Conservation (phyloP, 1,140 invertebrate genomes). For the Macrosteles quadrilineatus region DNA sequence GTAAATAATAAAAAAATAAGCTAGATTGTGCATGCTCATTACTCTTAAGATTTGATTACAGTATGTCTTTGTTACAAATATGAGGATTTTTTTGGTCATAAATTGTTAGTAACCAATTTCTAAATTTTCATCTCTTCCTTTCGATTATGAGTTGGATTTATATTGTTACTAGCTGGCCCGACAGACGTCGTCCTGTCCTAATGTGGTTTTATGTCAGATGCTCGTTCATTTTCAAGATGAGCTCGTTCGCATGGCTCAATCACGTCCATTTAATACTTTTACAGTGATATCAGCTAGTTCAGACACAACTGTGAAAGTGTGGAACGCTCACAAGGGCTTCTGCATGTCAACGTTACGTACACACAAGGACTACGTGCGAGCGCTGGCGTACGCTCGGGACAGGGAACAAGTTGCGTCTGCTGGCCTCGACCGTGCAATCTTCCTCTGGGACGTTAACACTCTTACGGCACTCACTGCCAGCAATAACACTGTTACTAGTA, state of each 20-base stretch:
- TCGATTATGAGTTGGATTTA: constrained; percentile 1
- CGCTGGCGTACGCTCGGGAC: constrained; percentile 97
- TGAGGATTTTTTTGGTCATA: too few relatives aligned
- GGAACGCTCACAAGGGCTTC: constrained; percentile 99
- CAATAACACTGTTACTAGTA: constrained; percentile 98
- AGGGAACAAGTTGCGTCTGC: constrained; percentile 97
- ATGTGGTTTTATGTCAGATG: too few relatives aligned
- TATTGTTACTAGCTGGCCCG: constrained; percentile 28
- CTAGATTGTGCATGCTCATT: too few relatives aligned
- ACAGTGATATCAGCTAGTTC: constrained; percentile 97
- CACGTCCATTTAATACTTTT: too few relatives aligned
- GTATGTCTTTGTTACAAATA: too few relatives aligned
- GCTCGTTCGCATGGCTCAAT: too few relatives aligned
- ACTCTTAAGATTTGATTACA: too few relatives aligned
- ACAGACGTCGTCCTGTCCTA: too few relatives aligned
- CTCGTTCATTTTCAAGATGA: too few relatives aligned
- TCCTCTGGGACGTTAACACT: constrained; percentile 99
- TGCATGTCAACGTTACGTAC: constrained; percentile 97
- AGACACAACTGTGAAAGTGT: constrained; percentile 99
- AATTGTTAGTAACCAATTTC: too few relatives aligned
- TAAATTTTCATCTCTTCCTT: too few relatives aligned
- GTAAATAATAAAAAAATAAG: too few relatives aligned
- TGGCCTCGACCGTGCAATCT: constrained; percentile 95
- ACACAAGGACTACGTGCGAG: constrained; percentile 99
- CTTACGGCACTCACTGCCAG: constrained; percentile 95